These are phyloP conservation scores for Coendou prehensilis DNA, from an alignment of 2,797 vertebrate species.

Conservation along the genomic window DNA sequence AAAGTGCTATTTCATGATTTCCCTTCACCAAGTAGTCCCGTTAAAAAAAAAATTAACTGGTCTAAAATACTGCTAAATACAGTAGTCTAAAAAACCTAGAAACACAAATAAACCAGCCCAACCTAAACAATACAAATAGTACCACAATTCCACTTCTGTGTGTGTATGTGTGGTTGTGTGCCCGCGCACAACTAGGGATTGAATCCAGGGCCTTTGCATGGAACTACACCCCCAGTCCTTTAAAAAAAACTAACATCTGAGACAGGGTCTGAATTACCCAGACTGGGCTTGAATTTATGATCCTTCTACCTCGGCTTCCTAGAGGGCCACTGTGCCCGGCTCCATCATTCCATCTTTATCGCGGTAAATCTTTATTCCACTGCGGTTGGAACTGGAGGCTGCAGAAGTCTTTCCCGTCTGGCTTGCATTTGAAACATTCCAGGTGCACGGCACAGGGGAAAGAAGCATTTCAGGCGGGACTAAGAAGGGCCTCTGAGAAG, in stretches of 20 bases:
- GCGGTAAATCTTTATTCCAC: neutral
- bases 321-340: neutral
- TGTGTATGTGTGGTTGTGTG: neutral
- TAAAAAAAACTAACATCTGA: neutral
- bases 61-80: constrained; percentile 26
- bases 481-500: neutral
- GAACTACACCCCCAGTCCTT: neutral
- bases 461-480: neutral
- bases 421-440: neutral
- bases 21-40: neutral
- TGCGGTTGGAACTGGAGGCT: neutral
- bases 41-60: neutral
- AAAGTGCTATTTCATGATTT: constrained; percentile 53
- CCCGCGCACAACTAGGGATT: too few species aligned
- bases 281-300: neutral
- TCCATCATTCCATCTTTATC: neutral
- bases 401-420: neutral
- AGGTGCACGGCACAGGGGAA: neutral
- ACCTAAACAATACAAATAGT: neutral
- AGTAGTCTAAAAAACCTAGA: neutral
- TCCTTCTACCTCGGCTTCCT: neutral
- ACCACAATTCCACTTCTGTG: neutral
- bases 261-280: neutral
- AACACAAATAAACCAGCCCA: neutral
- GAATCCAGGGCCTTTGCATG: neutral